Percentiles rank a stretch among this genome's conserved stretches.
Conservation (phyloP, 2,888 invertebrate species). For the Ophion ventricosus region DNA sequence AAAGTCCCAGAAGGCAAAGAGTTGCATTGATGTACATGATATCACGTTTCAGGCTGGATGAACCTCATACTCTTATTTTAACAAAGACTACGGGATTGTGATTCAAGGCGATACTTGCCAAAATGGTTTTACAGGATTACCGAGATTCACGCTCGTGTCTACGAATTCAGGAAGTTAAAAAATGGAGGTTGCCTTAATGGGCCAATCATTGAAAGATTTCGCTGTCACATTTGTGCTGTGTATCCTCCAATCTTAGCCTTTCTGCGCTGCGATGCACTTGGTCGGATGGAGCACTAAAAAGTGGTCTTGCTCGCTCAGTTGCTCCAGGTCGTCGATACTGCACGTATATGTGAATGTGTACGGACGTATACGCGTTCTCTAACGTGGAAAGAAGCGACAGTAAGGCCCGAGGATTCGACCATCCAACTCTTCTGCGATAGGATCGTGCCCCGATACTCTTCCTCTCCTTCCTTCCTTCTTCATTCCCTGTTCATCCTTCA, state of each 20-base stretch:
- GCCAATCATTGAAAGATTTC: slow-evolving; percentile 42
- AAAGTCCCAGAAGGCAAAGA: background rate
- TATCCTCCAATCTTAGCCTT: slow-evolving; percentile 24
- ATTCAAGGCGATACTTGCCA: background rate
- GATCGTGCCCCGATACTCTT: slow-evolving; percentile 52
- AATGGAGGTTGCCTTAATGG: slow-evolving; percentile 13
- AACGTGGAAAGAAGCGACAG: slow-evolving; percentile 57
- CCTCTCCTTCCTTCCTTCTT: slow-evolving; percentile 32
- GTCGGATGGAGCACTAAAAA: slow-evolving; percentile 55
- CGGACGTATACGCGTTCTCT: slow-evolving; percentile 24
- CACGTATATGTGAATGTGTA: slow-evolving; percentile 15
- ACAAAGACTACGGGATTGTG: background rate
- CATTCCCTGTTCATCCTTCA: slow-evolving; percentile 43
- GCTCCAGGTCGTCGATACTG: slow-evolving; percentile 42
- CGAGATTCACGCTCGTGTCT: background rate
- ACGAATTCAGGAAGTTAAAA: slow-evolving; percentile 2
- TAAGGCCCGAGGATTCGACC: slow-evolving; percentile 55
- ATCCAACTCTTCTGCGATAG: slow-evolving; percentile 57
- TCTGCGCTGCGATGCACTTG: slow-evolving; percentile 13
- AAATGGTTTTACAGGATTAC: background rate
- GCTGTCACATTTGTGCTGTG: slow-evolving; percentile 16
- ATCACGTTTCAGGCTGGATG: background rate
- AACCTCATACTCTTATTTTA: background rate
- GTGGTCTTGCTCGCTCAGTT: slow-evolving; percentile 50
- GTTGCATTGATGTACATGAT: background rate